A percentile compares a stretch with the other conserved stretches of the same genome.
phyloP scores from a whole-genome alignment of 2,888 invertebrate genomes.

The Meta bourneti region DNA sequence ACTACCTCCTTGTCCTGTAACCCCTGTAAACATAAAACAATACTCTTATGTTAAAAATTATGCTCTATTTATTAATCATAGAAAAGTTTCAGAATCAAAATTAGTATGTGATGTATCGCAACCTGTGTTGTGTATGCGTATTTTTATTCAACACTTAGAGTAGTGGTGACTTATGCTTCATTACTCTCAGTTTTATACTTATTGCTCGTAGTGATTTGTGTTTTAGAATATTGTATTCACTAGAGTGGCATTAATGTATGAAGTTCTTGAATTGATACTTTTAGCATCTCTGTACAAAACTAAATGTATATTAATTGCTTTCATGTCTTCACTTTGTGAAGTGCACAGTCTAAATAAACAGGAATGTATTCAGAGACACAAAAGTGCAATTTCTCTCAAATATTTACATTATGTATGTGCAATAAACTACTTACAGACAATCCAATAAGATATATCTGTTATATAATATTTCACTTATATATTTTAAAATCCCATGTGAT shows the following conservation, averaged over 20 bases:
- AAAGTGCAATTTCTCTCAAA: slow-evolving; percentile 62
- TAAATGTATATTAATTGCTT: neutral
- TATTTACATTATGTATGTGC: slow-evolving; percentile 55
- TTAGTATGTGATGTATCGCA: neutral
- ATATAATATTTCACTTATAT: slow-evolving; percentile 18
- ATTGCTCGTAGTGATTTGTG: neutral
- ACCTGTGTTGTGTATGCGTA: neutral
- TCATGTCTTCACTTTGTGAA: neutral
- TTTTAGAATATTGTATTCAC: slow-evolving; percentile 14
- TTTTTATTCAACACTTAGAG: slow-evolving; percentile 8
- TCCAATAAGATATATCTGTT: slow-evolving; percentile 26
- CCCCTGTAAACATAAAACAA: neutral
- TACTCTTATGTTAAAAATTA: neutral
- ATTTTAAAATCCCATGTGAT: slow-evolving; percentile 29
- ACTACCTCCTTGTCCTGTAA: slow-evolving; percentile 40
- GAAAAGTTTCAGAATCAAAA: slow-evolving; percentile 18
- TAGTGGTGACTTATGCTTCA: slow-evolving; percentile 6
- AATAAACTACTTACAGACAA: slow-evolving; percentile 68
- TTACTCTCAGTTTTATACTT: slow-evolving; percentile 16
- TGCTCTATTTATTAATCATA: neutral
- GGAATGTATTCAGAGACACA: neutral
- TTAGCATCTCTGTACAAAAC: slow-evolving; percentile 4
- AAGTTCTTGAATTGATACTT: neutral
- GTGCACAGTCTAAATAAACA: neutral
- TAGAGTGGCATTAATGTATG: slow-evolving; percentile 16